phyloP scores from a whole-genome alignment of 2,797 vertebrate genomes.

The Sebastes elongatus region DNA sequence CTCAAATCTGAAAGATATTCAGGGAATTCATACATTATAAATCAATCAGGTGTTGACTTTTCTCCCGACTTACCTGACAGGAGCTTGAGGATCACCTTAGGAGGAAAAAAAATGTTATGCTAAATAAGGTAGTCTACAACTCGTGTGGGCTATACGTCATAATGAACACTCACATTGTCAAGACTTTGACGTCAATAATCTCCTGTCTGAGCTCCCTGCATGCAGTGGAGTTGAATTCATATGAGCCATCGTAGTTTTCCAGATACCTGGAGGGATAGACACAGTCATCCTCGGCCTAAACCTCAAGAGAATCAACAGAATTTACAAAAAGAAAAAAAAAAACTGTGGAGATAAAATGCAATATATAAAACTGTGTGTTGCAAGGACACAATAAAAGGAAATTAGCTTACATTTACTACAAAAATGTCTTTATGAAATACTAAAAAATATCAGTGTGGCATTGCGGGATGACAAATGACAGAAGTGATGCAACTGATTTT shows the following conservation, averaged over 20 bases:
- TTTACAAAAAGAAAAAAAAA: neutral
- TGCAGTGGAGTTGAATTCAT: constrained; percentile 94
- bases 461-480: constrained; percentile 65
- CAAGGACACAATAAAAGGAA: constrained; percentile 32
- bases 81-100: neutral
- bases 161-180: constrained; percentile 93
- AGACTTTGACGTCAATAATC: constrained; percentile 94
- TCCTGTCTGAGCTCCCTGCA: constrained; percentile 95
- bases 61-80: neutral
- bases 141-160: neutral
- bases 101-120: neutral
- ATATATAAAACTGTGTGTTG: neutral
- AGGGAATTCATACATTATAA: neutral
- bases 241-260: constrained; percentile 91
- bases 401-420: constrained; percentile 9
- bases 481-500: constrained; percentile 59
- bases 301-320: constrained; percentile 35
- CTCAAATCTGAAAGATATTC: neutral
- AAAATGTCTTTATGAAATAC: constrained; percentile 45
- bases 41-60: neutral
- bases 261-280: constrained; percentile 89
- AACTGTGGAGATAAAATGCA: constrained; percentile 21
- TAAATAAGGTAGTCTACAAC: neutral
- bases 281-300: constrained; percentile 73
- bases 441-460: constrained; percentile 44